These are phyloP conservation scores for Triplophysa yarkandensis DNA, from an alignment of 2,797 vertebrate species.

Conservation along the genomic window DNA sequence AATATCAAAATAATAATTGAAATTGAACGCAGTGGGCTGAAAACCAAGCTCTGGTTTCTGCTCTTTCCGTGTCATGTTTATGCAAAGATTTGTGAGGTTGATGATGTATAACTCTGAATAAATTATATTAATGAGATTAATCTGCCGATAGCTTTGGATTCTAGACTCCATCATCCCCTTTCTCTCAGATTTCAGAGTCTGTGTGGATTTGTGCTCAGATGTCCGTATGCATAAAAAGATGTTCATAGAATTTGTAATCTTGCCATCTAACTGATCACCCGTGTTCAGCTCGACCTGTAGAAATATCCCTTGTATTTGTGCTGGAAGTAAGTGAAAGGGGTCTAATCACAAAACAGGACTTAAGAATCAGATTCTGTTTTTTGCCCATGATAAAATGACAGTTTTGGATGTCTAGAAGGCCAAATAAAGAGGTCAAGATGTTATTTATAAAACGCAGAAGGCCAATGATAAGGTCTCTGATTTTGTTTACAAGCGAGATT, in stretches of 20 bases:
- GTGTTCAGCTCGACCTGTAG: background rate
- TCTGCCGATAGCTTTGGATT: constrained; percentile 23
- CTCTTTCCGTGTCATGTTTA: constrained; percentile 16
- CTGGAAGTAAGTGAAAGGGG: background rate
- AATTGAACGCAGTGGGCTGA: constrained; percentile 12
- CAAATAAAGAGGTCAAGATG: constrained; percentile 29
- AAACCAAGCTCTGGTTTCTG: constrained; percentile 52
- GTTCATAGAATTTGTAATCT: background rate
- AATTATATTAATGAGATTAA: constrained; percentile 36
- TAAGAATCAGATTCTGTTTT: constrained; percentile 13
- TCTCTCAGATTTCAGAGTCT: constrained; percentile 13
- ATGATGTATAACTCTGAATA: constrained; percentile 29
- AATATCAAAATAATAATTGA: background rate
- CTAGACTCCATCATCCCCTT: background rate
- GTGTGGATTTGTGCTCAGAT: background rate
- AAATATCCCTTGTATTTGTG: constrained; percentile 1
- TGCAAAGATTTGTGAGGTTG: constrained; percentile 29
- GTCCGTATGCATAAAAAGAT: background rate
- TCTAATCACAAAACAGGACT: background rate
- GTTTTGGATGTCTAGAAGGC: constrained; percentile 27
- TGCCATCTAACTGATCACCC: background rate
- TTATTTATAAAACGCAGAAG: constrained; percentile 56
- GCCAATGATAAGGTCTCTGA: constrained; percentile 72
- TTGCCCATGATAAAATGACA: constrained; percentile 2
- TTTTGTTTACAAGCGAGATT: constrained; percentile 78